These are phyloP conservation scores for Chymomyza costata DNA, from an alignment of 1,140 invertebrate species.

Conservation along the genomic window DNA sequence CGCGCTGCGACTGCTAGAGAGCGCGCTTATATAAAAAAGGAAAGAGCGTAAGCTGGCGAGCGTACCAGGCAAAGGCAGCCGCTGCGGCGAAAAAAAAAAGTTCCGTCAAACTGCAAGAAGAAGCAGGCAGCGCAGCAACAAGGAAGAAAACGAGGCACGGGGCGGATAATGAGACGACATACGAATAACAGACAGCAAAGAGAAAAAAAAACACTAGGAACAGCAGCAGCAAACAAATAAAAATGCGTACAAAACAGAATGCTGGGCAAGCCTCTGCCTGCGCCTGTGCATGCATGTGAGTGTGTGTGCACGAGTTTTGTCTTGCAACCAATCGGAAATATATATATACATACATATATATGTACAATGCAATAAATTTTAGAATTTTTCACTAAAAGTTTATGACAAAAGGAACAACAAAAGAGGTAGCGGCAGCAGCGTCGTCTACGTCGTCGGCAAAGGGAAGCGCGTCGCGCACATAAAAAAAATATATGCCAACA, in stretches of 20 bases:
- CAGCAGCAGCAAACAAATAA: neutral
- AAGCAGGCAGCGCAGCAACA: slow-evolving; percentile 57
- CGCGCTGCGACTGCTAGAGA: no score
- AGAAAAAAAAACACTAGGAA: no score
- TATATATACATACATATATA: neutral
- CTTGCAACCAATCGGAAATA: no score
- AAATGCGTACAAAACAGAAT: neutral
- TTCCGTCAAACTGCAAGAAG: slow-evolving; percentile 46
- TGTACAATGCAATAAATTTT: neutral
- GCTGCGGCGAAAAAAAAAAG: slow-evolving; percentile 27
- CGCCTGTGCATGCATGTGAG: no score
- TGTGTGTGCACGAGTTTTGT: no score
- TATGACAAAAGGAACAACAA: no score
- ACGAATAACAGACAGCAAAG: no score
- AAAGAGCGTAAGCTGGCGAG: slow-evolving; percentile 8
- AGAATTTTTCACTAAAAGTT: neutral
- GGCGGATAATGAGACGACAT: slow-evolving; percentile 41
- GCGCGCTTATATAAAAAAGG: neutral
- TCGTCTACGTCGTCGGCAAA: no score
- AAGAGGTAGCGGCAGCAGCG: no score
- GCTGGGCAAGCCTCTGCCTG: slow-evolving; percentile 12
- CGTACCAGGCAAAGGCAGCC: no score
- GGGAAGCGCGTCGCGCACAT: slow-evolving; percentile 10
- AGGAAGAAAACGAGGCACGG: slow-evolving; percentile 63
- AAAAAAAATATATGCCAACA: slow-evolving; percentile 28